Percentiles rank a stretch among this genome's conserved stretches.
phyloP scores from a whole-genome alignment of 2,797 vertebrate species.

The Salmo trutta region DNA sequence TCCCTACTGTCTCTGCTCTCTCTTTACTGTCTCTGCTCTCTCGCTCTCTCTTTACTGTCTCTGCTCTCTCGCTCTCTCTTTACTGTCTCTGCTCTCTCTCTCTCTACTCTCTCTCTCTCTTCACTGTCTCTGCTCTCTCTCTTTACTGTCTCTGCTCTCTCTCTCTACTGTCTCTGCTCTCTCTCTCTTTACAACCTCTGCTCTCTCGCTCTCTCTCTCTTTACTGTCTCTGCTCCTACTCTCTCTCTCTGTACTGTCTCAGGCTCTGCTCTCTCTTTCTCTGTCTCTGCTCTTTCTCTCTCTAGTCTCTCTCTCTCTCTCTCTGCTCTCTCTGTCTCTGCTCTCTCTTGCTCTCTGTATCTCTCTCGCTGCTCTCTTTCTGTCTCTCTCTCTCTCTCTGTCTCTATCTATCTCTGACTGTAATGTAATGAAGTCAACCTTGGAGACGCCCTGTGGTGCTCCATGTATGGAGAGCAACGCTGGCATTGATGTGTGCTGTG shows the following conservation, averaged over 20 bases:
- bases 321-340: no score
- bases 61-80: no score
- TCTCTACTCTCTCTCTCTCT: not conserved
- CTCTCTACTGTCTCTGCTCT: no score
- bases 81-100: not conserved
- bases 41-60: no score
- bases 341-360: no score
- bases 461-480: conserved; percentile 26
- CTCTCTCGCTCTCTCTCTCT: no score
- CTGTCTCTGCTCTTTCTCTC: not conserved
- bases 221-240: not conserved
- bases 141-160: no score
- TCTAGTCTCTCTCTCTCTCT: not conserved
- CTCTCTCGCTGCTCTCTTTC: not conserved
- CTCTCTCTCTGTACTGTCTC: not conserved
- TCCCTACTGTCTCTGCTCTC: no score
- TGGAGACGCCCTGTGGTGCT: conserved; percentile 50
- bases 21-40: no score
- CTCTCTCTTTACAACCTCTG: no score
- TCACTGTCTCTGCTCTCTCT: no score
- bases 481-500: conserved; percentile 35
- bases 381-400: not conserved
- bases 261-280: no score
- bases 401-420: not conserved
- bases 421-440: conserved; percentile 60